Evolutionary conservation across 2,888 invertebrate species (phyloP).

Genomic region (Stenolophus ochropezus): DNA sequence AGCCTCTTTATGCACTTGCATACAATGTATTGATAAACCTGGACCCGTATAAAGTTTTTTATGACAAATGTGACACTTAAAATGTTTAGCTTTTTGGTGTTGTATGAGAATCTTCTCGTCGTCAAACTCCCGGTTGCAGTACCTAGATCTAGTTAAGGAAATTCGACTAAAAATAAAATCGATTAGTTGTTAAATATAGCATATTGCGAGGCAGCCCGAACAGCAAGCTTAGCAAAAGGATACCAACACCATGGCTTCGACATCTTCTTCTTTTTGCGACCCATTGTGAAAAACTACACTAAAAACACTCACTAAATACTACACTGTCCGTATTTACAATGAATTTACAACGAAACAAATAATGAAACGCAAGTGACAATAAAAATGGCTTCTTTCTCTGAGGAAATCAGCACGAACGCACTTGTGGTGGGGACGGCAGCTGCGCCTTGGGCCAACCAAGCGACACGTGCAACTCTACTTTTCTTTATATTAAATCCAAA

Average conservation of each 20-base stretch:
- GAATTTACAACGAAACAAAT: neutral
- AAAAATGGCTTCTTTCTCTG: constrained; percentile 24
- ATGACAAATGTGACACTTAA: constrained; percentile 99
- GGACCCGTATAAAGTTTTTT: constrained; percentile 99
- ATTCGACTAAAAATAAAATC: constrained; percentile 70
- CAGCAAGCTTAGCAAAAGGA: constrained; percentile 79
- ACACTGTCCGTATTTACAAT: constrained; percentile 4
- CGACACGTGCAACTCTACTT: neutral
- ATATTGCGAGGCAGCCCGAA: constrained; percentile 64
- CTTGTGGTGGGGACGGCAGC: constrained; percentile 13
- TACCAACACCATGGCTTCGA: constrained; percentile 99
- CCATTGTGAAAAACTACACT: constrained; percentile 79
- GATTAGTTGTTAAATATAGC: constrained; percentile 68
- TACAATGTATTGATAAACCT: constrained; percentile 98
- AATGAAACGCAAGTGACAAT: constrained; percentile 17
- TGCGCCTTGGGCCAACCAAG: neutral
- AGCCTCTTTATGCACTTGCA: constrained; percentile 99
- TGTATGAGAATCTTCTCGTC: constrained; percentile 99
- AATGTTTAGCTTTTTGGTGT: constrained; percentile 99
- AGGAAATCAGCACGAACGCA: constrained; percentile 16
- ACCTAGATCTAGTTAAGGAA: constrained; percentile 85
- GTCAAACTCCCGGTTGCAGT: constrained; percentile 99
- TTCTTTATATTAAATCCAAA: neutral
- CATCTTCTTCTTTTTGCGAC: constrained; percentile 99
- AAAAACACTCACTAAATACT: constrained; percentile 18